Percentiles rank a stretch among this genome's conserved stretches.
These are phyloP conservation scores for Eudasyphora cyanicolor DNA, from an alignment of 2,888 invertebrate species.

Conservation along the genomic window DNA sequence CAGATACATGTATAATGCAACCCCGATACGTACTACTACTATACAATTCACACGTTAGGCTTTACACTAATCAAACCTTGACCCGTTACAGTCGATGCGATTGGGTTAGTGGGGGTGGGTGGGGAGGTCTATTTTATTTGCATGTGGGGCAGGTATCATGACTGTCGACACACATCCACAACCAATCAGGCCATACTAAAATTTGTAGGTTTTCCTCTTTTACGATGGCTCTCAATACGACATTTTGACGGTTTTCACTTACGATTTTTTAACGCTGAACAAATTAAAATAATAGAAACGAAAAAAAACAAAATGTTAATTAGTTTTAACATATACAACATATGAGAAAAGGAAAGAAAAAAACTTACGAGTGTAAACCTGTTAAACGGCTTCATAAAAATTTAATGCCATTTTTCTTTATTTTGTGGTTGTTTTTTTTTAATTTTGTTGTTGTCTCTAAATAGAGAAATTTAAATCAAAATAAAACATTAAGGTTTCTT, in stretches of 20 bases:
- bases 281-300: not conserved
- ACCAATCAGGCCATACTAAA: conserved; percentile 1
- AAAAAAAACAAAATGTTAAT: conserved; percentile 18
- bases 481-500: not conserved
- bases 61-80: not conserved
- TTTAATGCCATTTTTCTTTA: not conserved
- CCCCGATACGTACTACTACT: not conserved
- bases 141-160: too few relatives aligned
- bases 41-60: not conserved
- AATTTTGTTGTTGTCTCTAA: not conserved
- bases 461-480: conserved; percentile 9
- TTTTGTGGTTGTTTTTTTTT: not conserved
- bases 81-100: not conserved
- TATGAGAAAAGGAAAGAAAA: not conserved
- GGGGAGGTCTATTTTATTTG: not conserved
- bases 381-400: conserved; percentile 36
- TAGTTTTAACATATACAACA: conserved; percentile 8
- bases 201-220: conserved; percentile 27
- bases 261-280: not conserved
- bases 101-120: not conserved
- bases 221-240: not conserved
- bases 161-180: not conserved
- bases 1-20: too few relatives aligned
- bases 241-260: not conserved
- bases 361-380: conserved; percentile 9